phyloP scores from a whole-genome alignment of 2,888 invertebrate genomes.

The Macrophya alboannulata region DNA sequence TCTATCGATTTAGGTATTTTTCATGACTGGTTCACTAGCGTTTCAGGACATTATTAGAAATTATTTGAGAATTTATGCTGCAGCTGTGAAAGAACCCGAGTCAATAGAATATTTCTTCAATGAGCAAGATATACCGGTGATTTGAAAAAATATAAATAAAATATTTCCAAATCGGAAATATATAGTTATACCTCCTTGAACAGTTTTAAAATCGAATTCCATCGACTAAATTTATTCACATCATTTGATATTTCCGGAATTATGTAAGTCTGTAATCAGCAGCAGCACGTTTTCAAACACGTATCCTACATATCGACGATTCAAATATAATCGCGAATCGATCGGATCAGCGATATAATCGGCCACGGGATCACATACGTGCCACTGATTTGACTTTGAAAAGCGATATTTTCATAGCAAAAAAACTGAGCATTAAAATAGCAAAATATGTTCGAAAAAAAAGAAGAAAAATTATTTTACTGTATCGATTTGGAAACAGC shows the following conservation, averaged over 20 bases:
- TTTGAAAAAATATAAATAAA: neutral
- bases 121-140: neutral
- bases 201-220: neutral
- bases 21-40: neutral
- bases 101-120: neutral
- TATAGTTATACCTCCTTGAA: neutral
- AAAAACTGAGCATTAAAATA: neutral
- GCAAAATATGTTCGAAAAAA: neutral
- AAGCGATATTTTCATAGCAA: neutral
- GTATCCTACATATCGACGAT: neutral
- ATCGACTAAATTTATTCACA: neutral
- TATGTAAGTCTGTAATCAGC: no score
- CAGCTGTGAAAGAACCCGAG: no score
- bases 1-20: neutral
- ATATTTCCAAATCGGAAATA: neutral
- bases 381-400: neutral
- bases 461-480: neutral
- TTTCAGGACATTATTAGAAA: neutral
- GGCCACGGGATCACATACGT: neutral
- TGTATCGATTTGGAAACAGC: no score
- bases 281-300: no score
- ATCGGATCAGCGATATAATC: neutral
- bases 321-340: neutral
- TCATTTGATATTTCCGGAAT: neutral
- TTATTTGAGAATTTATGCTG: neutral